Base-by-base conservation (phyloP, 1,140 invertebrate species). In the Nomia melanderi region DNA sequence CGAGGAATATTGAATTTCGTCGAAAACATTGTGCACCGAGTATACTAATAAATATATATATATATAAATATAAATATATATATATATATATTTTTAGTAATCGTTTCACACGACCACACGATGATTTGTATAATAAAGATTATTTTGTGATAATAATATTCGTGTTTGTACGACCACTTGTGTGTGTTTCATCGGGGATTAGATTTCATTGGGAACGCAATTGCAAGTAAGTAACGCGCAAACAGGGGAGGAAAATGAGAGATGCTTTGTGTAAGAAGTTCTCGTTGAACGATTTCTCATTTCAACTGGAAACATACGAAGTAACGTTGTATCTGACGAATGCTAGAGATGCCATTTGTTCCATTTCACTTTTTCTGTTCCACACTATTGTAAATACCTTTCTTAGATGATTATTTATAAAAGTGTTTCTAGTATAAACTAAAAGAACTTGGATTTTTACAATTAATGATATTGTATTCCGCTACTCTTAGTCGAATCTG, bases 1-100 rank as follows among this genome's bases (percentile, higher is more conserved):
- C 47, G 8, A n/a, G 23, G 47, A 66, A 59, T 27, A 39, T 53
- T 80, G n/a, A 60, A 64, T 47, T 23, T 81, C n/a, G 33, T 56
- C 17, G 5, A 27, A 72, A 72, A 72, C 33, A 9, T 60, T 31
- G 2, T 53, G 8, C 3, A 7, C 47, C 11, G 36, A 60, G 33
- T 0, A n/a, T 29, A 53, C 50, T 62, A 20, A n/a, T n/a, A n/a
- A n/a, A n/a, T n/a, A n/a, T n/a, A n/a, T n/a, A n/a, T n/a, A n/a
- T n/a, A n/a, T n/a, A n/a, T n/a, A n/a, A n/a, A n/a, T n/a, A n/a
- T n/a, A n/a, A n/a, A n/a, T n/a, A n/a, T n/a, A n/a, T n/a, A n/a
- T n/a, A n/a, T n/a, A n/a, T n/a, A n/a, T n/a, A n/a, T n/a, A n/a
- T n/a, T n/a, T n/a, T n/a, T n/a, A n/a, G n/a, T 20, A 31, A 29